These are phyloP conservation scores for Andrena cerasifolii DNA, from an alignment of 1,140 invertebrate genomes.

Conservation along the genomic window DNA sequence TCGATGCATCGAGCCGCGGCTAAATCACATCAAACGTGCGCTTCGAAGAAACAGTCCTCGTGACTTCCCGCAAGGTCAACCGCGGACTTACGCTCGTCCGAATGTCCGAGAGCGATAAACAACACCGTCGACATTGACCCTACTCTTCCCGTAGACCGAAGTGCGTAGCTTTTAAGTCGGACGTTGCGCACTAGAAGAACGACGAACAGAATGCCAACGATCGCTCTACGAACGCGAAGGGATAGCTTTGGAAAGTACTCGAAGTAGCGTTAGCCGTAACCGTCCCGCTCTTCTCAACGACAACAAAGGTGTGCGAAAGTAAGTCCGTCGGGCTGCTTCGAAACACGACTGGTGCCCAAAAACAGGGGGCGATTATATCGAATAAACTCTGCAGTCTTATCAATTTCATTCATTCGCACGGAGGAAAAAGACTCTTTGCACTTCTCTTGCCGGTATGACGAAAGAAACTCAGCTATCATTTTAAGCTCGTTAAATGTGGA, in stretches of 20 bases:
- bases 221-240: slow-evolving; percentile 11
- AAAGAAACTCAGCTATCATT: slow-evolving; percentile 47
- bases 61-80: too few relatives aligned
- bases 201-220: not conserved
- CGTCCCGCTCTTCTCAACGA: slow-evolving; percentile 25
- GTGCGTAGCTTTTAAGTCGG: not conserved
- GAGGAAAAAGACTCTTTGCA: slow-evolving; percentile 37
- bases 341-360: too few relatives aligned
- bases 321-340: too few relatives aligned
- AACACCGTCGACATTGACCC: not conserved
- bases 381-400: not conserved
- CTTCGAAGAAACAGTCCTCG: too few relatives aligned
- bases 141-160: slow-evolving; percentile 13
- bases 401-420: not conserved
- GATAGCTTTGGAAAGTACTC: slow-evolving; percentile 7
- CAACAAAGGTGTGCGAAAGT: slow-evolving; percentile 5
- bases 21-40: too few relatives aligned
- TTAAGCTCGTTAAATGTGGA: slow-evolving; percentile 48
- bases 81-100: too few relatives aligned
- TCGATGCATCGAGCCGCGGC: too few relatives aligned
- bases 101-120: too few relatives aligned
- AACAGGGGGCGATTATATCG: slow-evolving; percentile 14
- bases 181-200: slow-evolving; percentile 4
- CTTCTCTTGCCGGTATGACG: too few relatives aligned
- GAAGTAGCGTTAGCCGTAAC: not conserved